Evolutionary conservation across 2,113 vertebrate genomes (phyloP), one percentile per base, ranked within the genome.

Genomic region (Arvicanthis niloticus): DNA sequence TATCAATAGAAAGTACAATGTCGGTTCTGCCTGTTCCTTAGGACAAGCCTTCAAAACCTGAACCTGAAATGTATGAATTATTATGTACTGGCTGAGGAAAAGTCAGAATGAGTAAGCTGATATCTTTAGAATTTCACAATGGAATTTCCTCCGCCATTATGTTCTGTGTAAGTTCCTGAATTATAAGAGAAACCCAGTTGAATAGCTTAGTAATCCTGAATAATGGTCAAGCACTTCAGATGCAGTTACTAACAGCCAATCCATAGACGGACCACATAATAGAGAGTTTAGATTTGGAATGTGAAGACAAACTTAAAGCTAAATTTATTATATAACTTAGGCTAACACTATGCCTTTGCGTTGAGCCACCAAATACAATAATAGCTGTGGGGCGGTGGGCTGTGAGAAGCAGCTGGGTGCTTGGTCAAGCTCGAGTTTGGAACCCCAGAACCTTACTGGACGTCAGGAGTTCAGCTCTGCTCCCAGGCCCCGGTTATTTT

Each of bases 61-160:
- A 82, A 26, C 10, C 9, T 53, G 31, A 93, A 94, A 93, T 77
- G 17, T 37, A 53, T 93, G 15, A 95, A 85, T 82, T 76, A 86
- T 81, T 81, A 67, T 42, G 17, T 77, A 42, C 15, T 93, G 37
- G 82, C 31, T 75, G 56, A 87, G 5, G 31, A 87, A 91, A 91
- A 92, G 15, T 89, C 80, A 90, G 34, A 84, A 94, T 2, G 51
- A 93, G 73, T 85, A 21, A 92, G 62, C 8, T 68, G 3, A 3
- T 72, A 16, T 76, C 42, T 19, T 51, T 24, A 48, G 8, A 89
- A 45, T 68, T 58, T 91, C 37, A 62, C 62, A 89, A 31, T 73
- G 21, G 2, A 62, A 56, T 78, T 0, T 3, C 29, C 62, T 92
- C 29, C 21, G 2, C 10, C 53, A 16, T 77, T 77, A 86, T 7